A percentile compares a stretch with the other conserved stretches of the same genome.
phyloP scores from a whole-genome alignment of 2,888 invertebrate genomes.

The Bombylius discolor region DNA sequence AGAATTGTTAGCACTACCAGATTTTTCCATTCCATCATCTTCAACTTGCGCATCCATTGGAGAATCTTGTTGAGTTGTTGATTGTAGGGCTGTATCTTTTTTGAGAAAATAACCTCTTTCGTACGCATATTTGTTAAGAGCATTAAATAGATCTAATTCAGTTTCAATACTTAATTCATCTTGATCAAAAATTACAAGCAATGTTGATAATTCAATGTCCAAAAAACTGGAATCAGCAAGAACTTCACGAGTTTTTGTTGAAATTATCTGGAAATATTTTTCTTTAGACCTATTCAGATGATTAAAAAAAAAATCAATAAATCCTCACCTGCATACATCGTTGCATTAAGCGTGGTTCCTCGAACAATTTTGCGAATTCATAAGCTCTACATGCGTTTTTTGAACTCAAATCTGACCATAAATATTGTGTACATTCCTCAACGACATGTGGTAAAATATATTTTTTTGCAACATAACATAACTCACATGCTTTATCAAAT shows the following conservation, averaged over 20 bases:
- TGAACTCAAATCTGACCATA: slow-evolving; percentile 56
- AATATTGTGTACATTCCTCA: slow-evolving; percentile 66
- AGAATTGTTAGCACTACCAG: slow-evolving; percentile 11
- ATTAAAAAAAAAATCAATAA: background rate
- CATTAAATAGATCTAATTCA: slow-evolving; percentile 65
- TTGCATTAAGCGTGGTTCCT: slow-evolving; percentile 66
- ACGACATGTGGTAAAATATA: slow-evolving; percentile 76
- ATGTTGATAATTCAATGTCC: slow-evolving; percentile 61
- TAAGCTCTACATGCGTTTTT: slow-evolving; percentile 74
- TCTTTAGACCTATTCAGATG: no score
- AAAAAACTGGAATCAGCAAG: slow-evolving; percentile 62
- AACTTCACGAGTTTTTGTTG: slow-evolving; percentile 61
- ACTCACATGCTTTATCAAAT: slow-evolving; percentile 74
- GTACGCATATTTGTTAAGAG: slow-evolving; percentile 52
- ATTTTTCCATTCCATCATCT: slow-evolving; percentile 17
- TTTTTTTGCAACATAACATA: slow-evolving; percentile 80
- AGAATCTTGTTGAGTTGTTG: slow-evolving; percentile 8
- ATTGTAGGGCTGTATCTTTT: background rate
- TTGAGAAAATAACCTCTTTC: slow-evolving; percentile 37
- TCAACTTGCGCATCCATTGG: slow-evolving; percentile 16
- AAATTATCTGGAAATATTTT: slow-evolving; percentile 48
- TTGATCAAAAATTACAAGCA: slow-evolving; percentile 61
- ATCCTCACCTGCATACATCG: slow-evolving; percentile 57
- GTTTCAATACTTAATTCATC: slow-evolving; percentile 59
- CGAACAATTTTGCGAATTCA: slow-evolving; percentile 75